Conservation (phyloP, 2,113 vertebrate genomes). For the Caranx melampygus region DNA sequence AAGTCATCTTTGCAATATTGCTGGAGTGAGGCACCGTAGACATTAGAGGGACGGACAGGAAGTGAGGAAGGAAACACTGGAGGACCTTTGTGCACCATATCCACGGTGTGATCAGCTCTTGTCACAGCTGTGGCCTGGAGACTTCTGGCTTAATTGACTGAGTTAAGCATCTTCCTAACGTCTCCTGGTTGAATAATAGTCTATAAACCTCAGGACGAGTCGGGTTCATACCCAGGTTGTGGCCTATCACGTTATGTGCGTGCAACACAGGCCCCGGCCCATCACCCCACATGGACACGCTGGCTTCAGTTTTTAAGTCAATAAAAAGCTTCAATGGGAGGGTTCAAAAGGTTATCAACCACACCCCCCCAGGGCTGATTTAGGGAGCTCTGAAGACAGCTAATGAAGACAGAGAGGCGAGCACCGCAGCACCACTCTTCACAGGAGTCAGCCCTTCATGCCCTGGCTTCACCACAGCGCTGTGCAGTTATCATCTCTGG, state of each 20-base stretch:
- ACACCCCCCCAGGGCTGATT: constrained; percentile 39
- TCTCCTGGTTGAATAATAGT: constrained; percentile 1
- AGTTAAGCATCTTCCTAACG: neutral
- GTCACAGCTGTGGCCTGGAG: neutral
- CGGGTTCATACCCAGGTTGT: neutral
- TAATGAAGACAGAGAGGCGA: constrained; percentile 61
- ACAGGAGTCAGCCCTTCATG: constrained; percentile 8
- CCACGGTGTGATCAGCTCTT: neutral
- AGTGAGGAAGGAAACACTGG: neutral
- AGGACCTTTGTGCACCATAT: neutral
- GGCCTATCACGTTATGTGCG: neutral
- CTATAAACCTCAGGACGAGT: neutral
- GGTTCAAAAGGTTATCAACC: constrained; percentile 70
- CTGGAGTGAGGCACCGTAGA: neutral
- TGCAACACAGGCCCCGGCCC: neutral
- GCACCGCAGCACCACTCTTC: constrained; percentile 7
- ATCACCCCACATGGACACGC: constrained; percentile 14
- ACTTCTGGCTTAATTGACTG: neutral
- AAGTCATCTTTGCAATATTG: neutral
- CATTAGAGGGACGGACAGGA: neutral
- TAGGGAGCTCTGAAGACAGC: constrained; percentile 23
- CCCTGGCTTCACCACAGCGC: neutral
- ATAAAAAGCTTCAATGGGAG: constrained; percentile 50
- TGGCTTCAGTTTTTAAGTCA: constrained; percentile 45
- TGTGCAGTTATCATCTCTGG: constrained; percentile 8